phyloP scores from a whole-genome alignment of 2,888 invertebrate genomes.

The Coremacera marginata region DNA sequence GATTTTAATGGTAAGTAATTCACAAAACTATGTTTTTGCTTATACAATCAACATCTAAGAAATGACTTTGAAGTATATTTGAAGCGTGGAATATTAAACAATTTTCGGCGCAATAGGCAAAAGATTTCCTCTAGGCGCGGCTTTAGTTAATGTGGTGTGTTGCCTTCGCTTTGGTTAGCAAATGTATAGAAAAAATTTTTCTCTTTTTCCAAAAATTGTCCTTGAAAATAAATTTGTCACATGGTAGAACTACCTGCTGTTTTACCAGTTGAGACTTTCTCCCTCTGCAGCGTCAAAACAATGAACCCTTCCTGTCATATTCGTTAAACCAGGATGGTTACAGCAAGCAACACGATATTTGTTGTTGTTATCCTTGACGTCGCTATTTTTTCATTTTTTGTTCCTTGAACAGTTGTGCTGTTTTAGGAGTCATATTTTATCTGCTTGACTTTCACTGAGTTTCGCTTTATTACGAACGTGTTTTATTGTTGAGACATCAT shows the following conservation, averaged over 20 bases:
- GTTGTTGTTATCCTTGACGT: not conserved
- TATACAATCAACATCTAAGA: slow-evolving; percentile 49
- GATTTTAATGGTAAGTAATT: slow-evolving; percentile 85
- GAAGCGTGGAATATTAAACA: slow-evolving; percentile 45
- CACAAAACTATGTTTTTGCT: slow-evolving; percentile 39
- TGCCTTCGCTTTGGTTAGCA: not conserved
- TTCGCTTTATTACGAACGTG: not conserved
- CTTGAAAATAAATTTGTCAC: slow-evolving; percentile 36
- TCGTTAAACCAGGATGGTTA: not conserved
- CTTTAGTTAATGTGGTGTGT: not conserved
- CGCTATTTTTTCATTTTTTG: not conserved
- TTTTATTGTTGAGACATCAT: slow-evolving; percentile 16
- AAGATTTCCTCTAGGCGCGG: not conserved
- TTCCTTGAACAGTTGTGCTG: not conserved
- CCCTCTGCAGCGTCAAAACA: slow-evolving; percentile 11
- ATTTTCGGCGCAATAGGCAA: slow-evolving; percentile 40
- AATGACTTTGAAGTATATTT: slow-evolving; percentile 53
- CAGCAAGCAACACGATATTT: not conserved
- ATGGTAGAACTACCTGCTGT: slow-evolving; percentile 22
- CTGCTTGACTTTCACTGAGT: slow-evolving; percentile 32
- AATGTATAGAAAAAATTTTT: not conserved
- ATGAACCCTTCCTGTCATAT: slow-evolving; percentile 37
- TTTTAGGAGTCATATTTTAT: slow-evolving; percentile 15
- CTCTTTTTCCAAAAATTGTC: slow-evolving; percentile 25
- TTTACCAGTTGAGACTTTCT: slow-evolving; percentile 15